Evolutionary conservation across 2,113 vertebrate species (phyloP).

Genomic region (Neolamprologus sp.): DNA sequence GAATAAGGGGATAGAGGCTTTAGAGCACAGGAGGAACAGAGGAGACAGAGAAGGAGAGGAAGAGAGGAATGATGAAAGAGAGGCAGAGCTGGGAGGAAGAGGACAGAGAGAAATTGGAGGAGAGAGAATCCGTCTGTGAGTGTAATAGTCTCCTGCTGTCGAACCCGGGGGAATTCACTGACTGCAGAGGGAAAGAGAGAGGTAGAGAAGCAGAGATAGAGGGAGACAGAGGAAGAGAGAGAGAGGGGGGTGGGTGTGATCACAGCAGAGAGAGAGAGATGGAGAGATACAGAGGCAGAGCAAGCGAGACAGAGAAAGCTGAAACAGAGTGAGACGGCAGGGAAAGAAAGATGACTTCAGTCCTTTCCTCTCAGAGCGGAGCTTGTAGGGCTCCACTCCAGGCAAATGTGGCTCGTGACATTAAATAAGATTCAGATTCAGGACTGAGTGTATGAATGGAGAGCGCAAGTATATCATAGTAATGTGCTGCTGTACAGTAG

Average conservation of each 20-base stretch:
- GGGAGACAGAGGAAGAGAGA: background rate
- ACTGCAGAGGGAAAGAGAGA: constrained; percentile 46
- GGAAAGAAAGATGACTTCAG: constrained; percentile 38
- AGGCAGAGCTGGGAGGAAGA: constrained; percentile 39
- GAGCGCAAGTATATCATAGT: constrained; percentile 30
- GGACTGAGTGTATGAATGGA: constrained; percentile 36
- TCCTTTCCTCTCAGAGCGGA: constrained; percentile 5
- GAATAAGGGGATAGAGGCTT: background rate
- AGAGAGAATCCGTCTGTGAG: constrained; percentile 70
- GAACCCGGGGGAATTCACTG: constrained; percentile 60
- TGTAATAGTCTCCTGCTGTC: constrained; percentile 70
- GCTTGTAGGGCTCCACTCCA: constrained; percentile 29
- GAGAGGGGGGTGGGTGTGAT: background rate
- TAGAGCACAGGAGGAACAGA: background rate
- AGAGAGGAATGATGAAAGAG: constrained; percentile 42
- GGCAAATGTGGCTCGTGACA: constrained; percentile 41
- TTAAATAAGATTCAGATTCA: constrained; percentile 45
- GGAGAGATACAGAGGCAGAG: constrained; percentile 19
- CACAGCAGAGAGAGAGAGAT: background rate
- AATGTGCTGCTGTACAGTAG: constrained; percentile 13
- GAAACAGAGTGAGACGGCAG: background rate
- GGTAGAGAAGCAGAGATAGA: background rate
- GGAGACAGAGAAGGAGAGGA: background rate
- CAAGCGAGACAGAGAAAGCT: background rate
- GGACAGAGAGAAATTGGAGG: constrained; percentile 70